These are phyloP conservation scores for Bradypodion pumilum DNA, from an alignment of 2,797 vertebrate genomes.

Conservation along the genomic window DNA sequence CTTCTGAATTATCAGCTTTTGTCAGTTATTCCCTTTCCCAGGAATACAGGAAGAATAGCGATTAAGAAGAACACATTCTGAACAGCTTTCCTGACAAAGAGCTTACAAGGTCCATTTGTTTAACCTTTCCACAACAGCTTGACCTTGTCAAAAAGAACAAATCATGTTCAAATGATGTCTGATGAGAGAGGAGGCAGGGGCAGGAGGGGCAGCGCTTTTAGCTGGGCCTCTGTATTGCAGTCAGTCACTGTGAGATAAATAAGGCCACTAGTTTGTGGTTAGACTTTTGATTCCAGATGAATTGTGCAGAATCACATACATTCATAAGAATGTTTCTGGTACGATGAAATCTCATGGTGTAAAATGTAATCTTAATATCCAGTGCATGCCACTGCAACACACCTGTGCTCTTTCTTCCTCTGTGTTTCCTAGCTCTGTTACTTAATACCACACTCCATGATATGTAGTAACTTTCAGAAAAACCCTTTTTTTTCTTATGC, in stretches of 20 bases:
- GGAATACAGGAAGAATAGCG: conserved; percentile 50
- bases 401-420: not conserved
- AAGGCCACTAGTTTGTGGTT: not conserved
- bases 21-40: conserved; percentile 57
- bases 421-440: not conserved
- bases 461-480: not conserved
- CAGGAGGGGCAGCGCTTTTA: not conserved
- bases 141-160: conserved; percentile 78
- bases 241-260: not conserved
- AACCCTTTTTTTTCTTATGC: no score
- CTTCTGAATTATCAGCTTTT: conserved; percentile 34
- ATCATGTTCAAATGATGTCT: conserved; percentile 68
- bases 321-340: not conserved
- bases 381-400: not conserved
- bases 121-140: conserved; percentile 79
- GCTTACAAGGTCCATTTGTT: conserved; percentile 77
- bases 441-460: not conserved
- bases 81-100: conserved; percentile 68
- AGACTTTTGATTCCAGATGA: fast-evolving
- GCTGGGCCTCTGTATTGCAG: not conserved
- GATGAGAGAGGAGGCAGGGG: conserved; percentile 28
- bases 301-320: not conserved
- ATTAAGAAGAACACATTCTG: conserved; percentile 67
- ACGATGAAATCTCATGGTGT: not conserved
- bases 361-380: not conserved